These are phyloP conservation scores for Drosophila oshimai DNA, from an alignment of 1,140 invertebrate species.

Conservation along the genomic window DNA sequence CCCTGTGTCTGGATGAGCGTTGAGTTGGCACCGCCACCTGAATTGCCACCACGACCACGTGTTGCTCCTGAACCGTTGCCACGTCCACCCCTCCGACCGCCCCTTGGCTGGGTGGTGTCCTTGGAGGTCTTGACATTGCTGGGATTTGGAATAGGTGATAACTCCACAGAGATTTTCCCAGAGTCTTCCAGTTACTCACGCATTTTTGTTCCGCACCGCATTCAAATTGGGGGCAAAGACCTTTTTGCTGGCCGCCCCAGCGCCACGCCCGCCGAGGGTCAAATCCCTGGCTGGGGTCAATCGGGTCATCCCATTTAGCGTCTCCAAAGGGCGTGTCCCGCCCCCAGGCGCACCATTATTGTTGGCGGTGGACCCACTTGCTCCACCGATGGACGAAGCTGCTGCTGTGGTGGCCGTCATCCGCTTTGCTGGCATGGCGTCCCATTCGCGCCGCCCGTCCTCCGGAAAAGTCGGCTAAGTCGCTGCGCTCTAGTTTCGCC, in stretches of 20 bases:
- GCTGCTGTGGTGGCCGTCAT: constrained; percentile 37
- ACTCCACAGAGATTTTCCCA: too few species aligned
- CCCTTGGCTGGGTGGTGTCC: constrained; percentile 64
- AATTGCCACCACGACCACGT: constrained; percentile 42
- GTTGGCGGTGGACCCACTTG: constrained; percentile 21
- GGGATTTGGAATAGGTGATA: background rate
- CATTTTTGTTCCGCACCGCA: constrained; percentile 77
- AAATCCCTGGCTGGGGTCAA: constrained; percentile 84
- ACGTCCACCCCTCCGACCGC: constrained; percentile 43
- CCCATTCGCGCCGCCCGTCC: constrained; percentile 23
- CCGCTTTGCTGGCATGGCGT: constrained; percentile 61
- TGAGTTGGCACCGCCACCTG: constrained; percentile 45
- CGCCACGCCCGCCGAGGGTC: constrained; percentile 83
- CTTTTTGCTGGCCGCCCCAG: constrained; percentile 44
- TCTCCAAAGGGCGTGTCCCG: constrained; percentile 10
- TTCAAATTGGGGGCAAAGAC: constrained; percentile 78
- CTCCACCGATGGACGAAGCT: constrained; percentile 22
- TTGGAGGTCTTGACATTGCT: constrained; percentile 80
- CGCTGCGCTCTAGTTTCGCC: too few species aligned
- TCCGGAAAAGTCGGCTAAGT: background rate
- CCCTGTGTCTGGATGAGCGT: constrained; percentile 75
- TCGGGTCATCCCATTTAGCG: constrained; percentile 53
- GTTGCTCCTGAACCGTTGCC: constrained; percentile 48
- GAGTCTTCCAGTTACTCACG: constrained; percentile 42
- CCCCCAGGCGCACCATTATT: constrained; percentile 7